These are phyloP conservation scores for Lingula anatina DNA, from an alignment of 2,888 invertebrate species.

Conservation along the genomic window DNA sequence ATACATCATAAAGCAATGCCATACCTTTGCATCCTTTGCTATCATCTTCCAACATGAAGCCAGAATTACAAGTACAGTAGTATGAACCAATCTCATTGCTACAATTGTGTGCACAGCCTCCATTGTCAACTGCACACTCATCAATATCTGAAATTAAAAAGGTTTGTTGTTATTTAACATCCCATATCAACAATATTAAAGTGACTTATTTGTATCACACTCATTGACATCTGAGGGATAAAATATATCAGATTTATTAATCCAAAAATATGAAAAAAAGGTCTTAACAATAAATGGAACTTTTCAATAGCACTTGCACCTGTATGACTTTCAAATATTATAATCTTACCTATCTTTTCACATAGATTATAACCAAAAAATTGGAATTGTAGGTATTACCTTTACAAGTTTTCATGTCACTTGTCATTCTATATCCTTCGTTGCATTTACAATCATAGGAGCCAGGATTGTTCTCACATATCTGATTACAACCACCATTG, in stretches of 20 bases:
- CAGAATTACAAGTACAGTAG: slow-evolving; percentile 10
- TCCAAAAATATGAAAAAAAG: background rate
- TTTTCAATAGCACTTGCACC: too few species aligned
- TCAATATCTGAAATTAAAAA: slow-evolving; percentile 12
- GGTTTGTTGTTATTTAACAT: too few species aligned
- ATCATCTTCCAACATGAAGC: slow-evolving; percentile 8
- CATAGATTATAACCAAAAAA: too few species aligned
- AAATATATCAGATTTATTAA: too few species aligned
- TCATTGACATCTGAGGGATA: too few species aligned
- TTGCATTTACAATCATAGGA: slow-evolving; percentile 2
- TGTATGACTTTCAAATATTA: too few species aligned
- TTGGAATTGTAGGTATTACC: background rate
- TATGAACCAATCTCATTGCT: slow-evolving; percentile 13
- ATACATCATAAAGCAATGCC: background rate
- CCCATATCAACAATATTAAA: too few species aligned
- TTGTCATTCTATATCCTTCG: background rate
- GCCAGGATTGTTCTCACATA: background rate
- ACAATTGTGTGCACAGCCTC: slow-evolving; percentile 11
- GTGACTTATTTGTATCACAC: too few species aligned
- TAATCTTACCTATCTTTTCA: too few species aligned
- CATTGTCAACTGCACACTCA: slow-evolving; percentile 8
- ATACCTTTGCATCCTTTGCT: slow-evolving; percentile 12
- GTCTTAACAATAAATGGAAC: background rate
- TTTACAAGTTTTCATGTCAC: background rate
- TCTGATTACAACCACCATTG: slow-evolving; percentile 5